These are phyloP conservation scores for Carterocephalus palaemon DNA, from an alignment of 2,888 invertebrate genomes.

Conservation along the genomic window DNA sequence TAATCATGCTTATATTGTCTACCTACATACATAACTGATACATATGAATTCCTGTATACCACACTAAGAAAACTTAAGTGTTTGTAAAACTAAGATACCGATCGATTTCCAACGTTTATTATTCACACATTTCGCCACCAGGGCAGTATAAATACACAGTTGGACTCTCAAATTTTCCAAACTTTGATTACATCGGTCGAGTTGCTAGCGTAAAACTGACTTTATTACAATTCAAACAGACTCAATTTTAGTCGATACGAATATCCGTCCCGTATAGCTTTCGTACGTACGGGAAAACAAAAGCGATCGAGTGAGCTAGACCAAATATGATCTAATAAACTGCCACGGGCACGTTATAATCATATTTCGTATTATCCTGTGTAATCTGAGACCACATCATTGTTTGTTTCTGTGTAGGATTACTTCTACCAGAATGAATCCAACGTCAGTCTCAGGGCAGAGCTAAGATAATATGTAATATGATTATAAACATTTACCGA, in stretches of 20 bases:
- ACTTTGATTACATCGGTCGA: constrained; percentile 19
- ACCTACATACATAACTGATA: no score
- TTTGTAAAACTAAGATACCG: no score
- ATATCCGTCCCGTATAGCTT: neutral
- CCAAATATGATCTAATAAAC: constrained; percentile 7
- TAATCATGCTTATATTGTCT: no score
- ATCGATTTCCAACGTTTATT: no score
- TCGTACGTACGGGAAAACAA: constrained; percentile 12
- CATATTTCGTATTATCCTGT: constrained; percentile 8
- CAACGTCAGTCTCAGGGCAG: no score
- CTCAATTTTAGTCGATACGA: constrained; percentile 6
- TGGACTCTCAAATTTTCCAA: constrained; percentile 10
- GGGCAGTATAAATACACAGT: constrained; percentile 4
- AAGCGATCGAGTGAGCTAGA: constrained; percentile 6
- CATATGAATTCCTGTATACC: no score
- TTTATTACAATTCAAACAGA: constrained; percentile 3
- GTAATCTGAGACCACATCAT: constrained; percentile 3
- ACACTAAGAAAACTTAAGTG: no score
- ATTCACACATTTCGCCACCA: constrained; percentile 16
- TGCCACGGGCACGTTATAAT: constrained; percentile 4
- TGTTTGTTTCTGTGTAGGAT: no score
- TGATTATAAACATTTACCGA: no score
- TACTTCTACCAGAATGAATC: no score
- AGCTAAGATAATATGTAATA: no score
- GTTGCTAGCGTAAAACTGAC: constrained; percentile 2